phyloP scores from a whole-genome alignment of 2,797 vertebrate genomes.

The Syngnathus acus region DNA sequence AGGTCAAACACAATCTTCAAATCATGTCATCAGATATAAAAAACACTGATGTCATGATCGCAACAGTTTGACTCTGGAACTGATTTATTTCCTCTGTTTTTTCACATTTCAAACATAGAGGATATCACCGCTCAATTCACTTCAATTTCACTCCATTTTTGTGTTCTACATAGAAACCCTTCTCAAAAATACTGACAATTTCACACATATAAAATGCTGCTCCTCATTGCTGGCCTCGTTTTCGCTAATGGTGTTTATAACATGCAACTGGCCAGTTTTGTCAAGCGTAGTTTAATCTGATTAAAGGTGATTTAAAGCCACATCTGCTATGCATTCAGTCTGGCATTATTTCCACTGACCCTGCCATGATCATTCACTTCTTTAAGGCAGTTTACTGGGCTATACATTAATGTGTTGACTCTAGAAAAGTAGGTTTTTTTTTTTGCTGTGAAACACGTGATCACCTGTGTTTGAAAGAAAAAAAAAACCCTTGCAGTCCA shows the following conservation, averaged over 20 bases:
- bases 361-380: not conserved
- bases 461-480: not conserved
- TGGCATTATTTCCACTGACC: constrained; percentile 6
- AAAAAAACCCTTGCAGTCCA: not conserved
- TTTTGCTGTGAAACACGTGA: not conserved
- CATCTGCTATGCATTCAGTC: constrained; percentile 21
- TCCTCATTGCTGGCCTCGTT: constrained; percentile 31
- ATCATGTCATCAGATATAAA: no score
- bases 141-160: not conserved
- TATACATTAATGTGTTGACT: not conserved
- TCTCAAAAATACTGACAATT: not conserved
- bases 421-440: not conserved
- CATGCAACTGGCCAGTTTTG: constrained; percentile 30
- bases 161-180: not conserved
- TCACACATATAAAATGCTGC: not conserved
- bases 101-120: no score
- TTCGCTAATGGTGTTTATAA: constrained; percentile 38
- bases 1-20: no score
- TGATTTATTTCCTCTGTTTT: no score
- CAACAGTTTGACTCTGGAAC: no score
- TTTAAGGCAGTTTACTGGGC: not conserved
- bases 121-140: no score
- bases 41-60: no score
- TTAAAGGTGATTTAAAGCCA: constrained; percentile 27
- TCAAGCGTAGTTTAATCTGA: constrained; percentile 35